These are phyloP conservation scores for Electrona antarctica DNA, from an alignment of 2,113 vertebrate genomes.

Conservation along the genomic window DNA sequence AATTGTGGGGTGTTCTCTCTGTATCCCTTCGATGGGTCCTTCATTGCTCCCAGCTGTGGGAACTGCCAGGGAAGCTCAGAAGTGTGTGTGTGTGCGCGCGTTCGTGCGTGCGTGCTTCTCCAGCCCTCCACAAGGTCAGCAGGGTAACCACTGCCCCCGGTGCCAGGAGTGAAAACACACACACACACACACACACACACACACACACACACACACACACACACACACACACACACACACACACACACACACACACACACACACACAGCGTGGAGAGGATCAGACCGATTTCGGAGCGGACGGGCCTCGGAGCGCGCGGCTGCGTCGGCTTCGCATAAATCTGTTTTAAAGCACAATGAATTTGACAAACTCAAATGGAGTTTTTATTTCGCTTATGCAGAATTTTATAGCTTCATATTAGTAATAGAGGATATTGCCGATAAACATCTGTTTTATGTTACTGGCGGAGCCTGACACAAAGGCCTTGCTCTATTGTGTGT, in stretches of 20 bases:
- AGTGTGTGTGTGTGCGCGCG: slow-evolving; percentile 15
- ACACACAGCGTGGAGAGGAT: background rate
- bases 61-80: slow-evolving; percentile 61
- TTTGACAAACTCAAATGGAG: slow-evolving; percentile 64
- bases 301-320: slow-evolving; percentile 35
- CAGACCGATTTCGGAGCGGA: slow-evolving; percentile 3
- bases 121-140: slow-evolving; percentile 61
- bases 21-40: slow-evolving; percentile 73
- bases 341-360: slow-evolving; percentile 53
- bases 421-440: slow-evolving; percentile 52
- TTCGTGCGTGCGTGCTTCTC: slow-evolving; percentile 39
- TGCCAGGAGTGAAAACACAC: slow-evolving; percentile 43
- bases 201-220: slow-evolving; percentile 3
- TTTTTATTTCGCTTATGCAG: slow-evolving; percentile 57
- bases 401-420: slow-evolving; percentile 61
- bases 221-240: slow-evolving; percentile 14
- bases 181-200: slow-evolving; percentile 27
- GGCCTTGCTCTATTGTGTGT: slow-evolving; percentile 54
- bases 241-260: slow-evolving; percentile 1
- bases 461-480: slow-evolving; percentile 39
- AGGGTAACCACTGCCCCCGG: slow-evolving; percentile 63
- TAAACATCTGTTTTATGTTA: slow-evolving; percentile 61
- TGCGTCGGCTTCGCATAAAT: slow-evolving; percentile 58
- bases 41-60: slow-evolving; percentile 81
- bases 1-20: slow-evolving; percentile 78